Conservation (phyloP, 2,797 vertebrate genomes). For the Moxostoma hubbsi region DNA sequence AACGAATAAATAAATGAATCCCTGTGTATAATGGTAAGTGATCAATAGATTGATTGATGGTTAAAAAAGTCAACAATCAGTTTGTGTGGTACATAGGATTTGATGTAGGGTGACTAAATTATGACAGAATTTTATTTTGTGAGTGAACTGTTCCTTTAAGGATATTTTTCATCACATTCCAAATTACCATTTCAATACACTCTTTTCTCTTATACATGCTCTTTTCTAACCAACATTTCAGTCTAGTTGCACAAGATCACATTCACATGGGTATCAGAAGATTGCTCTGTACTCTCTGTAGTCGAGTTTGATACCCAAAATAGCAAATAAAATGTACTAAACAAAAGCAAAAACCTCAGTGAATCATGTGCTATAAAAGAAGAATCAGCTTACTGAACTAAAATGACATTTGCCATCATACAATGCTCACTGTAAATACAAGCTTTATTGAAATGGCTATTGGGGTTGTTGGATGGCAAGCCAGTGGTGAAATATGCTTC, state of each 20-base stretch:
- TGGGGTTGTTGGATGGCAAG: conserved; percentile 49
- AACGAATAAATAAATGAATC: no score
- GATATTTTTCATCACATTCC: not conserved
- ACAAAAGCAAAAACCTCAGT: conserved; percentile 35
- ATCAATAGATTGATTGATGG: no score
- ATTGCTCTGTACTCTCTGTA: not conserved
- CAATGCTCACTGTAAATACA: conserved; percentile 56
- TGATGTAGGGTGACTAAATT: no score
- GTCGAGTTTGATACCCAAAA: conserved; percentile 22
- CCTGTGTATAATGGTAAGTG: no score
- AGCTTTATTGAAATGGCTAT: conserved; percentile 58
- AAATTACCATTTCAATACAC: conserved; percentile 42
- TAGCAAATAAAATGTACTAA: conserved; percentile 29
- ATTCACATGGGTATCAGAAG: not conserved
- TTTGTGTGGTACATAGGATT: no score
- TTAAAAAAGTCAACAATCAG: no score
- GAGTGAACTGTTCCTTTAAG: no score
- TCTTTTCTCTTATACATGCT: conserved; percentile 1
- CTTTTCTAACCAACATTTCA: conserved; percentile 9
- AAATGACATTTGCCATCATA: conserved; percentile 39
- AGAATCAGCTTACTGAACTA: conserved; percentile 33
- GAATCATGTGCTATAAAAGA: conserved; percentile 48
- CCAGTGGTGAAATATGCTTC: conserved; percentile 57
- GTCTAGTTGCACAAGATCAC: not conserved
- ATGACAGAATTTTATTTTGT: no score